Percentiles rank a stretch among this genome's conserved stretches.
These are phyloP conservation scores for Cyrtonyx montezumae DNA, from an alignment of 2,113 vertebrate species.

Conservation along the genomic window DNA sequence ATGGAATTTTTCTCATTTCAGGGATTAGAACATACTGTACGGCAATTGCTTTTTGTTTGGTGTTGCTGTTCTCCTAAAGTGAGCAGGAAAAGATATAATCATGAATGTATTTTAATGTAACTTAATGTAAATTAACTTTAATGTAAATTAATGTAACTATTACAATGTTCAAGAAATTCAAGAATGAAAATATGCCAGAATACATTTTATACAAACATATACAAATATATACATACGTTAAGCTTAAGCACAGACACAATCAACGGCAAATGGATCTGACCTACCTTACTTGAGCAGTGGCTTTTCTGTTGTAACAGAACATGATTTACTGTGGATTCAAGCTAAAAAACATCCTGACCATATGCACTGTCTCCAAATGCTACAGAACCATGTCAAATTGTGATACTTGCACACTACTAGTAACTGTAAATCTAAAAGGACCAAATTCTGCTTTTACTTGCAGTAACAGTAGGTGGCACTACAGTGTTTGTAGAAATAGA, in stretches of 20 bases:
- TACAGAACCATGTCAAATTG: background rate
- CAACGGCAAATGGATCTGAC: background rate
- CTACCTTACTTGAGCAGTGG: background rate
- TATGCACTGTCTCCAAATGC: background rate
- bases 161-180: background rate
- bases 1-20: background rate
- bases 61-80: background rate
- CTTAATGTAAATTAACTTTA: no score
- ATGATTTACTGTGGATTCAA: background rate
- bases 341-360: background rate
- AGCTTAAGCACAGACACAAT: background rate
- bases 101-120: no score
- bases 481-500: background rate
- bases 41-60: background rate
- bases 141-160: no score
- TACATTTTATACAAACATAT: background rate
- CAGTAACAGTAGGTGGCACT: background rate
- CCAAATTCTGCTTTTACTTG: background rate
- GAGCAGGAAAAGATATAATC: background rate
- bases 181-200: background rate
- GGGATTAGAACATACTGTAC: slow-evolving; percentile 1
- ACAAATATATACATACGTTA: background rate
- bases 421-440: background rate
- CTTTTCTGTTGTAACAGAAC: background rate
- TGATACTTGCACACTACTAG: background rate